Percentiles rank a stretch among this genome's conserved stretches.
Conservation (phyloP, 2,888 invertebrate species). For the Hemicrepidius hirtus region DNA sequence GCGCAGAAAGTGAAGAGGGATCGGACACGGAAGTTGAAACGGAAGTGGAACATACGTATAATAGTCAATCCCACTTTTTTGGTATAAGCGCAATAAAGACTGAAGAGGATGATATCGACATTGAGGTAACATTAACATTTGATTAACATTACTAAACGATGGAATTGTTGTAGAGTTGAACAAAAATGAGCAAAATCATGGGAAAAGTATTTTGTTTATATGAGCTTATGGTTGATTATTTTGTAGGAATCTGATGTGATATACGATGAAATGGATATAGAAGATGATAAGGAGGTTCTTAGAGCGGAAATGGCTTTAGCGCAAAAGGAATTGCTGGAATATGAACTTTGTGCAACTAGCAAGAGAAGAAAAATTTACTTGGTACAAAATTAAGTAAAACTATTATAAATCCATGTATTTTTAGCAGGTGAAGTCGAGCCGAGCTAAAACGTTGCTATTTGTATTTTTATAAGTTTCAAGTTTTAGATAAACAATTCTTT, state of each 20-base stretch:
- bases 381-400: constrained; percentile 41
- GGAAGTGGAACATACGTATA: constrained; percentile 61
- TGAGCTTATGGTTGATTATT: constrained; percentile 22
- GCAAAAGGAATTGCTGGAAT: constrained; percentile 69
- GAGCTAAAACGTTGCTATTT: constrained; percentile 12
- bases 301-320: constrained; percentile 70
- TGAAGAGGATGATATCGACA: constrained; percentile 71
- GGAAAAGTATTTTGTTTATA: neutral
- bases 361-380: constrained; percentile 52
- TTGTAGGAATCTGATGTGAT: constrained; percentile 79
- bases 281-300: constrained; percentile 75
- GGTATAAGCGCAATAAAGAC: constrained; percentile 75
- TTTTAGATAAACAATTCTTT: neutral
- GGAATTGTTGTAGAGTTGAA: no score
- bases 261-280: constrained; percentile 84
- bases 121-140: constrained; percentile 74
- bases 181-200: no score
- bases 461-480: constrained; percentile 26
- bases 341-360: constrained; percentile 67
- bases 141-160: no score
- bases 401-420: constrained; percentile 9
- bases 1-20: constrained; percentile 81
- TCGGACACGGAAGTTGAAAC: constrained; percentile 75
- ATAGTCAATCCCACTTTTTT: constrained; percentile 72
- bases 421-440: constrained; percentile 10